Base-by-base conservation (phyloP, 2,888 invertebrate genomes). In the Morpho deidamia region DNA sequence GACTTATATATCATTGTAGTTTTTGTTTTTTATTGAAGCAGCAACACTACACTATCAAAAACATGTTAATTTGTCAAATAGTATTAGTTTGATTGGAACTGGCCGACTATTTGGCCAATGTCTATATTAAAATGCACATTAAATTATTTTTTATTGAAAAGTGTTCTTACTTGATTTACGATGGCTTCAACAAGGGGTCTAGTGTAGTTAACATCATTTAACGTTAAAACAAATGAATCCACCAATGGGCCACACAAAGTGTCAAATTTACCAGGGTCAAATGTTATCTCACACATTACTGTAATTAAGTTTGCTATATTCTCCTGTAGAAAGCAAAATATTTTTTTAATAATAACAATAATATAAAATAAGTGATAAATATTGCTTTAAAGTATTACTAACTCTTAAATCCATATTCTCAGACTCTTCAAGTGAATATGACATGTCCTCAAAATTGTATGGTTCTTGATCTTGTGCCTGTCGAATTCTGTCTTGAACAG, bases 251-350 rank as follows among this genome's bases (percentile, higher is more conserved):
- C 93, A 54, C 94, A 92, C 56, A 94, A 84, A 66, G 92, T 90
- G 74, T 94, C 94, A 72, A 95, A 95, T 73, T 93, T 93, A 65
- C 95, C 95, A 46, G 95, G 95, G 90, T 94, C 94, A 74, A 93
- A 92, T 67, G 94, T 95, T 70, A 95, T 90, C 74, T 93, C 93
- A 70, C 92, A 91, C 86, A 95, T 94, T 51, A 94, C 92, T 56
- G 92, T 92, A 74, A 92, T 91, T 71, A 95, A 81, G 78, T 94
- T 93, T 44, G 72, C 80, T 68, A 90, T 86, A 68, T 90, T 90
- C 72, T 88, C 89, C 88, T 90, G 75, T 53, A 61, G 64, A 62
- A 58, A 53, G 50, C 60, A 53, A 12, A 51, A 8, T 42, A 40
- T 41, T 23, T 23, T 23, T 23, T 23, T 23, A 23, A 23, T 37